Conservation (phyloP, 1,140 invertebrate genomes). For the Drosophila seguyi region DNA sequence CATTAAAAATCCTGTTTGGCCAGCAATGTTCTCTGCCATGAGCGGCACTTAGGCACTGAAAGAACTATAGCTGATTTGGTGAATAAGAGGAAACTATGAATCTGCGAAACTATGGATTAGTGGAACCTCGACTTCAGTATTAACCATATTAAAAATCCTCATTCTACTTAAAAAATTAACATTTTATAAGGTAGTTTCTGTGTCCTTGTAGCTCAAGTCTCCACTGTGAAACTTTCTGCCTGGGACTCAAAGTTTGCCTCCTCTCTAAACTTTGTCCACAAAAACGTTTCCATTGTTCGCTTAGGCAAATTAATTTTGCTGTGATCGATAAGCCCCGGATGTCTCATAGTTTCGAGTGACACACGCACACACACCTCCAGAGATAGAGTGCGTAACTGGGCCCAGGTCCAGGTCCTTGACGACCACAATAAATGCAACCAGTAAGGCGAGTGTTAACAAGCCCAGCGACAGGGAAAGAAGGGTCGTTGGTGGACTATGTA, state of each 20-base stretch:
- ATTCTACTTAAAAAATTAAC: background rate
- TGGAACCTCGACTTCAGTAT: too few species aligned
- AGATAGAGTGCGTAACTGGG: constrained; percentile 47
- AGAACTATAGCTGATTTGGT: background rate
- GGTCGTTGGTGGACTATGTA: constrained; percentile 1
- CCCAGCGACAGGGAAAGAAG: constrained; percentile 42
- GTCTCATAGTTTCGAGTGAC: constrained; percentile 36
- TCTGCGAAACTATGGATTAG: background rate
- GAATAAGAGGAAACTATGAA: background rate
- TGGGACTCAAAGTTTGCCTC: background rate
- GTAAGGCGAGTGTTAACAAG: constrained; percentile 60
- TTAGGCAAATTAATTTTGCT: constrained; percentile 37
- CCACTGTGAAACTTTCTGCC: background rate
- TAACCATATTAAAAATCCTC: too few species aligned
- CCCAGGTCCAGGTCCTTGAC: constrained; percentile 27
- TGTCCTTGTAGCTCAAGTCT: background rate
- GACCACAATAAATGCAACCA: constrained; percentile 7
- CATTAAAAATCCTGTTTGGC: constrained; percentile 69
- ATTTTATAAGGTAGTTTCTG: background rate
- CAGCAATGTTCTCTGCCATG: constrained; percentile 11
- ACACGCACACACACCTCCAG: constrained; percentile 1
- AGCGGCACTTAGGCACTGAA: background rate
- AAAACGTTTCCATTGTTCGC: constrained; percentile 19
- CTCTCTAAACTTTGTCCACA: constrained; percentile 16
- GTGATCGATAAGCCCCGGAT: constrained; percentile 32